A percentile compares a stretch with the other conserved stretches of the same genome.
These are phyloP conservation scores for Psittacula echo DNA, from an alignment of 2,797 vertebrate genomes.

Conservation along the genomic window DNA sequence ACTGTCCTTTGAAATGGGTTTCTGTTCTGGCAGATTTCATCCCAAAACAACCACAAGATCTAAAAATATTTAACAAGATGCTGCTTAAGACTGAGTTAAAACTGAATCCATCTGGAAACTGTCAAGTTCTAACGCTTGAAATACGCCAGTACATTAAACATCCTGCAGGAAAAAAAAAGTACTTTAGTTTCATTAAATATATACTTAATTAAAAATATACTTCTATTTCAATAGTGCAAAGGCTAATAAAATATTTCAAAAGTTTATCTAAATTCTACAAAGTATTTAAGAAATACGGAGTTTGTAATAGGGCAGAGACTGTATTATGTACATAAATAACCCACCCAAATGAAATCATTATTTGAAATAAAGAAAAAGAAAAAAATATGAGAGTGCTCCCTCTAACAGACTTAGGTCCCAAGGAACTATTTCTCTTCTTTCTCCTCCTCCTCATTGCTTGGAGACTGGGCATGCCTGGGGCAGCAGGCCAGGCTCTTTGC, in stretches of 20 bases:
- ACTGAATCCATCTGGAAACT: constrained; percentile 30
- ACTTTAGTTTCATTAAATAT: constrained; percentile 8
- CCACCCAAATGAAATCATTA: background rate
- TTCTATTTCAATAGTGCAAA: background rate
- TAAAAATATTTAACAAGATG: constrained; percentile 29
- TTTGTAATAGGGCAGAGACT: background rate
- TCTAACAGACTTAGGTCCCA: background rate
- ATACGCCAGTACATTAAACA: background rate
- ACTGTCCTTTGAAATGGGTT: background rate
- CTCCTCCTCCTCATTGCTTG: background rate
- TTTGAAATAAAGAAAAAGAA: background rate
- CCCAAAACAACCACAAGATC: background rate
- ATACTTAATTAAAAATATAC: background rate
- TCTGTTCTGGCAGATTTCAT: background rate
- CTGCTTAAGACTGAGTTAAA: background rate
- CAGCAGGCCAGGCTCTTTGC: background rate
- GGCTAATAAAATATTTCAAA: background rate
- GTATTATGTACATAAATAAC: background rate
- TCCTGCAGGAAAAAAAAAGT: background rate
- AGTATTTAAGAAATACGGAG: background rate
- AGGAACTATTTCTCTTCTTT: background rate
- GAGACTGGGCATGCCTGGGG: background rate
- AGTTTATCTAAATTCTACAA: background rate
- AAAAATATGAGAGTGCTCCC: background rate
- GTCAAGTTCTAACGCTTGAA: constrained; percentile 13